Evolutionary conservation across 2,888 invertebrate genomes (phyloP), one percentile per base, ranked within the genome.

Genomic region (Parnassius orleans): DNA sequence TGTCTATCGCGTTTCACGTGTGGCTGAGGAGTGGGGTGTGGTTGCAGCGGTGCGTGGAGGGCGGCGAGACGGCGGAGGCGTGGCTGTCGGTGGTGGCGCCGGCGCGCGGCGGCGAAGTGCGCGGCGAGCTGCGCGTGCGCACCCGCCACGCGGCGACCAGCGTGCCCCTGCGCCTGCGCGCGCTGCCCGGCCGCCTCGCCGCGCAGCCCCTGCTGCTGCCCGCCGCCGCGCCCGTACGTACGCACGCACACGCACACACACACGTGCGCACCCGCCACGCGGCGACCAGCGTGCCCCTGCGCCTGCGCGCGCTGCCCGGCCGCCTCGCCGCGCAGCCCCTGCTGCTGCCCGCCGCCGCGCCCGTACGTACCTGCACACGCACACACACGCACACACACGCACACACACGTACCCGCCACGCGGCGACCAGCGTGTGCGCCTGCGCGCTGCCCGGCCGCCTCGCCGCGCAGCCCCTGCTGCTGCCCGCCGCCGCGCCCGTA

Each of bases 11-110:
- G 10, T n/a, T 10, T 14, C 33, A 2, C 2, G 19, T 2, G 19
- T 19, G 19, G 12, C n/a, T 11, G 10, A 46, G 10, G 3, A 46
- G n/a, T 3, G 10, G 42, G 11, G 11, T 24, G n/a, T 53, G 33
- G n/a, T 14, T 48, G 52, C 65, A 63, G 65, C 60, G 62, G 55
- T 63, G 65, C 53, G 63, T 63, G 54, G 59, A 24, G 56, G 62
- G 63, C 57, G 69, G 67, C 48, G 61, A 61, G 55, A 63, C 60
- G 64, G 63, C 64, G 66, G 64, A 42, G 63, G 76, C 69, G 65
- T 70, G 70, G 72, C 73, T 79, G 63, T 74, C 76, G 60, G 71
- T 78, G 73, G 78, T 76, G 71, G 81, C 80, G 72, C 76, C 77
- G 63, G 77, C 78, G 70, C 75, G 76, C 9, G 73, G 72, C 66